A percentile compares a stretch with the other conserved stretches of the same genome.
Conservation (phyloP, 2,113 vertebrate species). For the Syrmaticus mikado region DNA sequence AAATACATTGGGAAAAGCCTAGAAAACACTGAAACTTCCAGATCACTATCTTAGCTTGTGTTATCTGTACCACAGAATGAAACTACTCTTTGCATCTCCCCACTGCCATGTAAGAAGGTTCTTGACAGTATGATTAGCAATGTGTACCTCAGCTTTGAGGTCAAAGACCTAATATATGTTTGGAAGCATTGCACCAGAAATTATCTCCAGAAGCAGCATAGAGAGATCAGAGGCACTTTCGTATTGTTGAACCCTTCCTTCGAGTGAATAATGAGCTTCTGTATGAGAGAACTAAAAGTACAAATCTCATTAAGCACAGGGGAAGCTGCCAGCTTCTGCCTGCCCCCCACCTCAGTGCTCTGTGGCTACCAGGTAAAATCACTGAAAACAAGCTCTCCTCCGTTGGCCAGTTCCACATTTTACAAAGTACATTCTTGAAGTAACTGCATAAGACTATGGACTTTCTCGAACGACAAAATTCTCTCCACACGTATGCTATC, state of each 20-base stretch:
- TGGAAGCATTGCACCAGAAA: neutral
- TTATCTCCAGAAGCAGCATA: neutral
- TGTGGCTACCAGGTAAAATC: neutral
- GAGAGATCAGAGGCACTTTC: neutral
- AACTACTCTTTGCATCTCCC: neutral
- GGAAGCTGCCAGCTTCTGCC: neutral
- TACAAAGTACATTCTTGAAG: neutral
- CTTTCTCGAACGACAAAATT: neutral
- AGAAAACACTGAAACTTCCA: neutral
- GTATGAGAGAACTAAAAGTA: neutral
- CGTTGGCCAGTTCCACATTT: neutral
- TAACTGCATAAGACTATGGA: neutral
- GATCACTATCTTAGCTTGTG: neutral
- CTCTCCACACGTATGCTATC: neutral
- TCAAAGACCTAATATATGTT: neutral
- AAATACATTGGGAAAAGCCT: neutral
- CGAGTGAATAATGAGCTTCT: neutral
- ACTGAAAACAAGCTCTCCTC: neutral
- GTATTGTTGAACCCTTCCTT: neutral
- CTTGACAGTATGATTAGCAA: neutral
- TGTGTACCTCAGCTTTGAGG: neutral
- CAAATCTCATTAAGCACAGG: neutral
- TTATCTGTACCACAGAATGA: neutral
- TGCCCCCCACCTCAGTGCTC: neutral
- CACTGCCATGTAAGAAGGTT: neutral